phyloP scores from a whole-genome alignment of 2,113 vertebrate genomes.

The Chroicocephalus ridibundus region DNA sequence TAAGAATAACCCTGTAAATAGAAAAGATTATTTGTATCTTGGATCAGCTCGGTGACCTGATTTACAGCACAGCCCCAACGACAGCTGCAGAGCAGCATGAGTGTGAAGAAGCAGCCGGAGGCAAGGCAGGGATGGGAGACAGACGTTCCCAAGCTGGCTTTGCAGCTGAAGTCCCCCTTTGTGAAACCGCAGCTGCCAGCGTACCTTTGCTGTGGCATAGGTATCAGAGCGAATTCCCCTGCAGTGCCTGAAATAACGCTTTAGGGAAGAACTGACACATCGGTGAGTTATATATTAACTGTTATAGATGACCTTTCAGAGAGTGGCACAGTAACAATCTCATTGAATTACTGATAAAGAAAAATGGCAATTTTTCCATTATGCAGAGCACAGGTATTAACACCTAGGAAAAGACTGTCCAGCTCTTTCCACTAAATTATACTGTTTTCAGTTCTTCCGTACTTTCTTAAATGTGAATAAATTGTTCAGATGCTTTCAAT shows the following conservation, averaged over 20 bases:
- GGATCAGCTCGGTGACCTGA: background rate
- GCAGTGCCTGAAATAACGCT: background rate
- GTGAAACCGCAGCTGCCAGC: background rate
- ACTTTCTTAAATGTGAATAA: background rate
- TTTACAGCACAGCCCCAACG: background rate
- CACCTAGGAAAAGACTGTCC: background rate
- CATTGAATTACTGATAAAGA: background rate
- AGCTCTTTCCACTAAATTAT: background rate
- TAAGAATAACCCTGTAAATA: background rate
- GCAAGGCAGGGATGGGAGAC: background rate
- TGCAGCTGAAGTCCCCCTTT: background rate
- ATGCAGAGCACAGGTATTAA: background rate
- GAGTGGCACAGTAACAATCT: background rate
- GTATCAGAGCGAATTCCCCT: background rate
- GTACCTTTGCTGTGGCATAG: background rate
- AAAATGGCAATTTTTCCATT: background rate
- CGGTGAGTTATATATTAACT: conserved; percentile 13
- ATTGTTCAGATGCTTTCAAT: background rate
- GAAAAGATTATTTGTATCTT: background rate
- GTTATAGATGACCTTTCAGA: background rate
- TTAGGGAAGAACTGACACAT: conserved; percentile 24
- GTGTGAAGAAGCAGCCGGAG: background rate
- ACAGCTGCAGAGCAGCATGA: background rate
- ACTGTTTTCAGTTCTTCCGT: background rate
- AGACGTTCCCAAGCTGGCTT: background rate